Base-by-base conservation (phyloP, 2,888 invertebrate genomes). In the Ornithoptera alexandrae region DNA sequence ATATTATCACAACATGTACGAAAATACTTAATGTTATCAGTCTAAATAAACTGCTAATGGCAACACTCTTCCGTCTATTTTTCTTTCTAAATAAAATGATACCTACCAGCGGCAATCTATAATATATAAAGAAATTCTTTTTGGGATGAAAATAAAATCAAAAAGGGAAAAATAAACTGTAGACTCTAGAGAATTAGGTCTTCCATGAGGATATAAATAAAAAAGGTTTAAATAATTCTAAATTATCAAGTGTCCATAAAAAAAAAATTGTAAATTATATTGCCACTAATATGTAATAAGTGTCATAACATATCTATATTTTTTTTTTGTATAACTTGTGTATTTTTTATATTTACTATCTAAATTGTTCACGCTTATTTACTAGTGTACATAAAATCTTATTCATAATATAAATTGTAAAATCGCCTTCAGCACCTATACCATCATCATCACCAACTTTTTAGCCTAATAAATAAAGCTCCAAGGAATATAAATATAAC, bases 1-100 rank as follows among this genome's bases (percentile, higher is more conserved):
- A 60, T 53, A 46, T 15, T 71, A 70, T 67, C 66, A 74, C 64
- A 65, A 77, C 77, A 81, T 81, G 80, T 81, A 77, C 74, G 66
- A 79, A 82, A 62, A 61, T 17, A 20, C n/a, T 59, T 62, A 59
- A 62, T 56, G 65, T 64, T 58, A 57, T 64, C 68, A 71, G 70
- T 69, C 71, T 65, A 58, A 69, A 72, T 71, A 56, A 74, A 72
- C 69, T 73, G 71, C 60, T 71, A 72, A 71, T 73, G 72, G 73
- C 73, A 75, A 73, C 71, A 69, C 50, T 50, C 53, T 64, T 67
- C 63, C 50, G 39, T 67, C 58, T 17, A 67, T 46, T 12, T 12
- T 46, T 46, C 46, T 1, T 46, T 15, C 46, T 12, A 46, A 46
- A 46, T 46, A 46, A 46, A 46, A 46, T 46, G 15, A 46, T 46